Evolutionary conservation across 2,113 vertebrate genomes (phyloP).

Genomic region (Eulacestoma nigropectus): DNA sequence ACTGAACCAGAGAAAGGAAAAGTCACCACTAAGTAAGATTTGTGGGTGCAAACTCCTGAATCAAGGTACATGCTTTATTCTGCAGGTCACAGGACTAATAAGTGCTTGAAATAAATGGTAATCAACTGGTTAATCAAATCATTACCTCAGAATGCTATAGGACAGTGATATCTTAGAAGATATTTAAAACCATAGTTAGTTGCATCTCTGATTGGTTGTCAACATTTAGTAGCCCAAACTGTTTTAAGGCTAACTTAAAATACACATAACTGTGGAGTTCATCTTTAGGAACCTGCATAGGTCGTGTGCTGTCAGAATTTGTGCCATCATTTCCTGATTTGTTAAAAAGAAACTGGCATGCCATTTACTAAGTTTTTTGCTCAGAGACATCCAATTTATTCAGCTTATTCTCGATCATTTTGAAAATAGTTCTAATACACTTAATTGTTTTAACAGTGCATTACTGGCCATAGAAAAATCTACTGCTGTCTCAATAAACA

Average conservation of each 20-base stretch:
- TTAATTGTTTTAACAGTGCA: background rate
- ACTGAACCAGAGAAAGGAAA: background rate
- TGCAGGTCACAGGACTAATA: background rate
- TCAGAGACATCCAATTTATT: background rate
- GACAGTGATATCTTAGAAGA: background rate
- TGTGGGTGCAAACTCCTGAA: background rate
- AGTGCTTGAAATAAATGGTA: background rate
- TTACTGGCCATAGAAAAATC: background rate
- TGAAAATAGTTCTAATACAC: background rate
- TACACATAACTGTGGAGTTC: background rate
- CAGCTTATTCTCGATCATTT: background rate
- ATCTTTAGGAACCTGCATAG: background rate
- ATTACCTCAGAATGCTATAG: background rate
- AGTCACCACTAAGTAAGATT: slow-evolving; percentile 1
- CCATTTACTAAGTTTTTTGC: background rate
- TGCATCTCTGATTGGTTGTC: background rate
- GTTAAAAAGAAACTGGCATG: background rate
- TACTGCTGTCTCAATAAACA: background rate
- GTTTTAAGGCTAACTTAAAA: background rate
- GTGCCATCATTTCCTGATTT: background rate
- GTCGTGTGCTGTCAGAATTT: background rate
- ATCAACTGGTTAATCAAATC: background rate
- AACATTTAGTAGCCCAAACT: background rate
- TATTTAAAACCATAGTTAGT: background rate
- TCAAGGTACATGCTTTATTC: background rate